Evolutionary conservation across 2,113 vertebrate genomes (phyloP).

Genomic region (Morone chrysops): DNA sequence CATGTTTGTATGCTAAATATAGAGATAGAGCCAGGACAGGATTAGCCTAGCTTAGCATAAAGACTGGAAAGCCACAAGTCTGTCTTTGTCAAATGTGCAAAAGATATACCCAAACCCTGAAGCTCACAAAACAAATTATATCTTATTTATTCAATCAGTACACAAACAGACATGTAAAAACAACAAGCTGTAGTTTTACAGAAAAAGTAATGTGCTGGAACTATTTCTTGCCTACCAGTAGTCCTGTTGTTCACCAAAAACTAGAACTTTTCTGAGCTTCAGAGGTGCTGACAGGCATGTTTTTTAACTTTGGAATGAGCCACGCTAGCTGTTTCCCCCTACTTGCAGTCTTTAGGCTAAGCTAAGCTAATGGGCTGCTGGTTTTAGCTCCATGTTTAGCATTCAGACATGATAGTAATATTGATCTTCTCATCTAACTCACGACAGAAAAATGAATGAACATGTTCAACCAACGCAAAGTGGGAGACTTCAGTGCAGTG

Average conservation of each 20-base stretch:
- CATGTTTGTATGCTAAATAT: background rate
- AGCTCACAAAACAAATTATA: background rate
- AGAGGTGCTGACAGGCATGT: too few relatives aligned
- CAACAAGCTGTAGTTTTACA: background rate
- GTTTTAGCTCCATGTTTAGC: background rate
- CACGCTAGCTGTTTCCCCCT: background rate
- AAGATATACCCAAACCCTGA: background rate
- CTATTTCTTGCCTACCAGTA: background rate
- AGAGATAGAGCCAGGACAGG: background rate
- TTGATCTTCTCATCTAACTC: background rate
- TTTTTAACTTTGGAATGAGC: background rate
- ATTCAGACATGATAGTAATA: background rate
- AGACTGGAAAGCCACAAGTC: background rate
- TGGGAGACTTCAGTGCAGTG: background rate
- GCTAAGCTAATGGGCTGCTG: background rate
- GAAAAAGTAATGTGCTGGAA: background rate
- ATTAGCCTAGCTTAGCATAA: background rate
- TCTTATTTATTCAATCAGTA: background rate
- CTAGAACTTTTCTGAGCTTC: background rate
- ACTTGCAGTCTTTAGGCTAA: background rate
- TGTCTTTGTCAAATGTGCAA: background rate
- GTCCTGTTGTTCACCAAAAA: background rate
- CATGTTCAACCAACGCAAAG: background rate
- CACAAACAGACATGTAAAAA: background rate
- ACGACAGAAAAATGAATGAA: background rate